Evolutionary conservation across 2,888 invertebrate species (phyloP).

Genomic region (Lasioglossum pauxillum): DNA sequence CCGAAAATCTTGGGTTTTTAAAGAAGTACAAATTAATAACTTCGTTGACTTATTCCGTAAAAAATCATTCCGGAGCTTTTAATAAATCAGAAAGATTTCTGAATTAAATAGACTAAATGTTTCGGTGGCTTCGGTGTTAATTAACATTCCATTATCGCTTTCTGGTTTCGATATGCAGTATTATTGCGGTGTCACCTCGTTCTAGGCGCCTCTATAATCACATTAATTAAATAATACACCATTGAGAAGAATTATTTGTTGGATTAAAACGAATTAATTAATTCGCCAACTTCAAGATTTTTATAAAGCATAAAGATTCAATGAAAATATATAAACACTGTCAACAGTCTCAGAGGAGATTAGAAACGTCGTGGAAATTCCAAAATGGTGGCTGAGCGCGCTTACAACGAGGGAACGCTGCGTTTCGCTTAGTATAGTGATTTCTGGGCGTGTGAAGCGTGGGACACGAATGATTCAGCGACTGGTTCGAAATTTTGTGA

Average conservation of each 20-base stretch:
- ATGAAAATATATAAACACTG: background rate
- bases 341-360: background rate
- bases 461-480: background rate
- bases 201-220: background rate
- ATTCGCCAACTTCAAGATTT: no score
- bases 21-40: conserved; percentile 1
- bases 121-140: background rate
- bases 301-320: background rate
- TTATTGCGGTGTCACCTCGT: background rate
- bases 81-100: background rate
- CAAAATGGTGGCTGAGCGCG: background rate
- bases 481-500: conserved; percentile 55
- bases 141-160: background rate
- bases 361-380: background rate
- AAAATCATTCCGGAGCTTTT: background rate
- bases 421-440: background rate
- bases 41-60: background rate
- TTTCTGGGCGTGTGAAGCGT: conserved; percentile 8
- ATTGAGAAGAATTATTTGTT: background rate
- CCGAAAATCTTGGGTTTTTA: background rate
- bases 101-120: background rate
- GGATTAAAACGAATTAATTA: no score
- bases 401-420: background rate
- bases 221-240: background rate
- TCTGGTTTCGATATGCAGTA: background rate